Base-by-base conservation (phyloP, 2,113 vertebrate species). In the Actinemys pallida region DNA sequence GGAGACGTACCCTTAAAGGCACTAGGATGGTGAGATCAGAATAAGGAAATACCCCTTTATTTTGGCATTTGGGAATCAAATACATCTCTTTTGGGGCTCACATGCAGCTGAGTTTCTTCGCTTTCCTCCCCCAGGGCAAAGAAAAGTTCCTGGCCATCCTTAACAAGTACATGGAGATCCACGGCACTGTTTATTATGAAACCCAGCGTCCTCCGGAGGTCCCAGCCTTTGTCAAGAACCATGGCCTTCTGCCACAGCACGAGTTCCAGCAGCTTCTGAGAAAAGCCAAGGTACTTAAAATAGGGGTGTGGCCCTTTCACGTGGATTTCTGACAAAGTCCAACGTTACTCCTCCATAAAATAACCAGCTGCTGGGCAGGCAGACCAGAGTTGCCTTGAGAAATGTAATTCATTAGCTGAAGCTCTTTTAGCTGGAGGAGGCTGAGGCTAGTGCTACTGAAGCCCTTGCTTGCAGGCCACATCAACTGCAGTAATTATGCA, bases 121-220 rank as follows among this genome's bases (percentile, higher is more conserved):
- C 82, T 86, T 82, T 83, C 81, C 31, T 92, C 83, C 35, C 93
- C 35, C 98, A 99, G 99, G 99, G 99, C 83, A 99, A 99, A 91
- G 99, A 99, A 84, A 99, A 99, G 92, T 99, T 99, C 95, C 98
- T 99, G 89, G 88, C 98, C 92, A 98, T 99, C 91, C 98, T 99
- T 83, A 99, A 99, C 95, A 99, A 98, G 88, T 98, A 99, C 98
- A 99, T 99, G 99, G 99, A 99, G 96, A 98, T 99, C 97, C 99
- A 99, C 0, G 99, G 99, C 89, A 99, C 99, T 0, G 99, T 99
- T 94, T 99, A 99, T 94, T 99, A 99, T 0, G 99, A 99, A 98
- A 98, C 99, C 0, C 99, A 99, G 97, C 98, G 99, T 54, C 99
- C 99, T 0, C 99, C 99, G 0, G 99, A 99, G 97, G 99, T 99